phyloP scores from a whole-genome alignment of 1,140 invertebrate species.

The Spodoptera frugiperda region DNA sequence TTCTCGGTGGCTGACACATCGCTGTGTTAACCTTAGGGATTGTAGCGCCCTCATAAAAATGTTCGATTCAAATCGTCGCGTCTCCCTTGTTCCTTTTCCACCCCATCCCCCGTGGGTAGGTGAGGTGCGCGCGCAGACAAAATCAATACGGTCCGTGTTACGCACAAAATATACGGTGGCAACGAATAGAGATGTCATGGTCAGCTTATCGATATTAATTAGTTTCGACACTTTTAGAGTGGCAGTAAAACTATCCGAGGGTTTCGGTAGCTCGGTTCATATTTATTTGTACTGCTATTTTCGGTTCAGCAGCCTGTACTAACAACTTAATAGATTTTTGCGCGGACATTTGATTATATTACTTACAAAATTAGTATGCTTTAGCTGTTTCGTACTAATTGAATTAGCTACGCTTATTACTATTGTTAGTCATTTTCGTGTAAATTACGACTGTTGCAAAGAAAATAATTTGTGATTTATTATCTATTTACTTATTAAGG shows the following conservation, averaged over 20 bases:
- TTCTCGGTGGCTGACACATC: constrained; percentile 63
- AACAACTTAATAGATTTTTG: neutral
- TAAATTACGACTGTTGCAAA: constrained; percentile 8
- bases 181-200: constrained; percentile 72
- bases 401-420: constrained; percentile 10
- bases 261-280: neutral
- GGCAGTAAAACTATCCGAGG: neutral
- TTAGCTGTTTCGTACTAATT: constrained; percentile 23
- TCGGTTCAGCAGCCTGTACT: neutral
- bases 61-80: constrained; percentile 79
- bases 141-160: constrained; percentile 81
- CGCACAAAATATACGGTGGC: constrained; percentile 74
- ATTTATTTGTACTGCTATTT: constrained; percentile 26
- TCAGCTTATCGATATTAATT: constrained; percentile 74
- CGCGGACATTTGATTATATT: constrained; percentile 7
- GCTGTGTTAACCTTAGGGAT: constrained; percentile 79
- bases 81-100: constrained; percentile 72
- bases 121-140: constrained; percentile 80
- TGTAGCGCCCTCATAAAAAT: constrained; percentile 77
- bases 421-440: constrained; percentile 16
- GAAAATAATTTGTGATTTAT: constrained; percentile 25
- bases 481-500: constrained; percentile 9
- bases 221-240: constrained; percentile 46
- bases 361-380: constrained; percentile 25
- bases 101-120: constrained; percentile 57